phyloP scores from a whole-genome alignment of 2,888 invertebrate species.

The Oscheius sp. region DNA sequence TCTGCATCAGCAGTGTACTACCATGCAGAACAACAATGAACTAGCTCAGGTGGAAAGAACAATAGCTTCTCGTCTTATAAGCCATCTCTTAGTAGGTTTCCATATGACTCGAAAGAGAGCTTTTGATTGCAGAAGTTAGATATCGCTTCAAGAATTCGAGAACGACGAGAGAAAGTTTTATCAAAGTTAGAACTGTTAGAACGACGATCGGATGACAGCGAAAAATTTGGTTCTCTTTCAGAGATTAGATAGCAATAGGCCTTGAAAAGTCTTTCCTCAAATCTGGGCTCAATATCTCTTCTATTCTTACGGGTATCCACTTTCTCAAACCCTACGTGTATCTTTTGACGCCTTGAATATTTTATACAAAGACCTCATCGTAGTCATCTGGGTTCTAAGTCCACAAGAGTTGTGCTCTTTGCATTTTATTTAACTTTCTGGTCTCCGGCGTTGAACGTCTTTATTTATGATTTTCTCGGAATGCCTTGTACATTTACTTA shows the following conservation, averaged over 20 bases:
- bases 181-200: neutral
- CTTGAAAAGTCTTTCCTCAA: neutral
- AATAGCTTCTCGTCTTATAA: neutral
- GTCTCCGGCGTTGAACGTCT: slow-evolving; percentile 19
- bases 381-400: slow-evolving; percentile 17
- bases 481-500: neutral
- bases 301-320: neutral
- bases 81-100: neutral
- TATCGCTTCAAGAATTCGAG: neutral
- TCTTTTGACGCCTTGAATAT: neutral
- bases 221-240: neutral
- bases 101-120: neutral
- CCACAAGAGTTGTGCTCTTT: neutral
- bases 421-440: neutral
- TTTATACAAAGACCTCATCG: neutral
- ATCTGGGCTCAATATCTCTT: neutral
- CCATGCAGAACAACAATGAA: neutral
- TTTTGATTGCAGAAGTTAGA: slow-evolving; percentile 5
- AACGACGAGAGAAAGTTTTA: neutral
- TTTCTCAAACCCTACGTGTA: slow-evolving; percentile 21
- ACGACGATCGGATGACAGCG: neutral
- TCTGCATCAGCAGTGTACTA: neutral
- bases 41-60: neutral
- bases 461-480: neutral
- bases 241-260: slow-evolving; percentile 7